A percentile compares a stretch with the other conserved stretches of the same genome.
Conservation (phyloP, 2,888 invertebrate genomes). For the Ichneumon xanthorius region DNA sequence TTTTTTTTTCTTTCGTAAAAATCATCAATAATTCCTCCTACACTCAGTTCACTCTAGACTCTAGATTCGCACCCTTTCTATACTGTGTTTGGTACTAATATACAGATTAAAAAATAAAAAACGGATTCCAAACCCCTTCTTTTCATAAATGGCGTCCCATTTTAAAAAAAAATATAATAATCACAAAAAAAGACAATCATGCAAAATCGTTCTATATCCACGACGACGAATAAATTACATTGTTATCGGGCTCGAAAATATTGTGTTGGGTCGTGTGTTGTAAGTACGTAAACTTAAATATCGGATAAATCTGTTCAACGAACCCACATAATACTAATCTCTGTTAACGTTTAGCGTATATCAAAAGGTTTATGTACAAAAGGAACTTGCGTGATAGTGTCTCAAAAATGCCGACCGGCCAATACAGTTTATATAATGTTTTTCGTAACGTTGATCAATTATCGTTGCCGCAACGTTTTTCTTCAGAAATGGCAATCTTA, state of each 20-base stretch:
- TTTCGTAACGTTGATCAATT: too few relatives aligned
- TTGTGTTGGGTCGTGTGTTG: slow-evolving; percentile 29
- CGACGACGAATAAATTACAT: slow-evolving; percentile 23
- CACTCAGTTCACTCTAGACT: background rate
- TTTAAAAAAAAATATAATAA: background rate
- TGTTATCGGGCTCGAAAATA: slow-evolving; percentile 41
- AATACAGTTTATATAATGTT: slow-evolving; percentile 19
- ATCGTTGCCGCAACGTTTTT: background rate
- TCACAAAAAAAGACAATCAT: background rate
- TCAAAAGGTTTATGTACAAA: slow-evolving; percentile 82
- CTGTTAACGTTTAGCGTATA: slow-evolving; percentile 74
- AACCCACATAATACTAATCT: slow-evolving; percentile 55
- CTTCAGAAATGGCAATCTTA: slow-evolving; percentile 5
- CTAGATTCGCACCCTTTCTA: slow-evolving; percentile 21
- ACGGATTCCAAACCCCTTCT: slow-evolving; percentile 14
- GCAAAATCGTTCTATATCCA: slow-evolving; percentile 17
- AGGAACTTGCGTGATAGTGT: slow-evolving; percentile 66
- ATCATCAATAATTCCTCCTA: slow-evolving; percentile 24
- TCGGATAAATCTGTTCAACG: slow-evolving; percentile 41
- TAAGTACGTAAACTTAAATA: slow-evolving; percentile 61
- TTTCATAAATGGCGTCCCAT: background rate
- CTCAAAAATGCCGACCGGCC: slow-evolving; percentile 53
- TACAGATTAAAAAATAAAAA: background rate
- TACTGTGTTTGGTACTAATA: slow-evolving; percentile 3
- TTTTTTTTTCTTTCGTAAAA: slow-evolving; percentile 8